These are phyloP conservation scores for Aplodontia rufa DNA, from an alignment of 2,113 vertebrate species.

Conservation along the genomic window DNA sequence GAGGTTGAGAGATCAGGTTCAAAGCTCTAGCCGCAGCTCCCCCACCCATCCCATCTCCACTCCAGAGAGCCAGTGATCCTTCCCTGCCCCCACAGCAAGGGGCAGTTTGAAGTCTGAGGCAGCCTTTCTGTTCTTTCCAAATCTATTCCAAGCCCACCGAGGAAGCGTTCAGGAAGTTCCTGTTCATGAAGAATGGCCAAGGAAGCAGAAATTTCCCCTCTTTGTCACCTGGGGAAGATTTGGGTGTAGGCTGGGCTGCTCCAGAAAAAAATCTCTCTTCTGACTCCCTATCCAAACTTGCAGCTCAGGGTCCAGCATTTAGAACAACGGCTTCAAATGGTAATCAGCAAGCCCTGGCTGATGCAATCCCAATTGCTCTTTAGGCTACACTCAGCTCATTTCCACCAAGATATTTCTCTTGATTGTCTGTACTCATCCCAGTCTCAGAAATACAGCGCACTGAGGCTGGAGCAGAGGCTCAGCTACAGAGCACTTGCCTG, in stretches of 20 bases:
- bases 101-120: not conserved
- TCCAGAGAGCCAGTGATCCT: not conserved
- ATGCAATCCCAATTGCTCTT: not conserved
- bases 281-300: not conserved
- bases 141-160: not conserved
- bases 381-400: not conserved
- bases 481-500: too few relatives aligned
- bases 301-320: not conserved
- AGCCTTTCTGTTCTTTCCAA: not conserved
- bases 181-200: not conserved
- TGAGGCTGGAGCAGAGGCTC: too few relatives aligned
- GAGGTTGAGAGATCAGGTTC: conserved; percentile 71
- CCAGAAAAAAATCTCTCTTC: not conserved
- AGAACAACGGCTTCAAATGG: not conserved
- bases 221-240: not conserved
- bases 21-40: conserved; percentile 42
- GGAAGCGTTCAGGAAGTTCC: not conserved
- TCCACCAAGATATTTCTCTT: conserved; percentile 26
- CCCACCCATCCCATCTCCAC: not conserved
- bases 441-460: not conserved
- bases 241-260: not conserved
- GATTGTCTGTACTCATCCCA: not conserved
- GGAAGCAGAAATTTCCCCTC: not conserved
- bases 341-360: not conserved
- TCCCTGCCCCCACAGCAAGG: not conserved